phyloP scores from a whole-genome alignment of 2,888 invertebrate species.

The Anthophora plumipes region DNA sequence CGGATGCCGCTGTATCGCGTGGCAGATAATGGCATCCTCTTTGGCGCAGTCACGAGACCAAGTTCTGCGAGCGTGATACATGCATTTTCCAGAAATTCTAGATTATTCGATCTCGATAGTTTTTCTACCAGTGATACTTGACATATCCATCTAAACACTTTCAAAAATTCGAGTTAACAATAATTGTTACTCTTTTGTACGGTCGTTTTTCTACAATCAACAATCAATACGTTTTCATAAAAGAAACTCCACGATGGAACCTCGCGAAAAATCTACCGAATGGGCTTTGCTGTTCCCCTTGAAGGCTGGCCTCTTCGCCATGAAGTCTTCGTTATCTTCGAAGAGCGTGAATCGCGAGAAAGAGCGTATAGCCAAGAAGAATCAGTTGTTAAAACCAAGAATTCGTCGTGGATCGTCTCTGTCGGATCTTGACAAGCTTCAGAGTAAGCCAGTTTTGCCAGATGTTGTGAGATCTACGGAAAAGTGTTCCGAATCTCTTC shows the following conservation, averaged over 20 bases:
- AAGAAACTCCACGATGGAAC: conserved; percentile 72
- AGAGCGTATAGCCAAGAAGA: conserved; percentile 69
- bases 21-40: conserved; percentile 36
- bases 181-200: not conserved
- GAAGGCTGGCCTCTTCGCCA: conserved; percentile 86
- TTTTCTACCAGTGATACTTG: not conserved
- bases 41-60: not conserved
- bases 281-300: conserved; percentile 87
- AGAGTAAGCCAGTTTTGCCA: conserved; percentile 79
- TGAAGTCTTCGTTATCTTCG: conserved; percentile 85
- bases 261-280: conserved; percentile 86
- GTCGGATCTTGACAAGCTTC: conserved; percentile 90
- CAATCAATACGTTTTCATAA: not conserved
- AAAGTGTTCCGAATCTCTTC: conserved; percentile 85
- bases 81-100: not conserved
- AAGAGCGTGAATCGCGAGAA: conserved; percentile 77
- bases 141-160: not conserved
- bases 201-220: not conserved
- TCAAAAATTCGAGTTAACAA: too few relatives aligned
- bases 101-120: not conserved
- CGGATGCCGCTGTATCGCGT: conserved; percentile 62
- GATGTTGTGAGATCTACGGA: conserved; percentile 85
- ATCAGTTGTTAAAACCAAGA: conserved; percentile 76
- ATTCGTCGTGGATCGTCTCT: conserved; percentile 90
- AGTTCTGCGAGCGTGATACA: not conserved